These are phyloP conservation scores for Eristalis pertinax DNA, from an alignment of 2,888 invertebrate species.

Conservation along the genomic window DNA sequence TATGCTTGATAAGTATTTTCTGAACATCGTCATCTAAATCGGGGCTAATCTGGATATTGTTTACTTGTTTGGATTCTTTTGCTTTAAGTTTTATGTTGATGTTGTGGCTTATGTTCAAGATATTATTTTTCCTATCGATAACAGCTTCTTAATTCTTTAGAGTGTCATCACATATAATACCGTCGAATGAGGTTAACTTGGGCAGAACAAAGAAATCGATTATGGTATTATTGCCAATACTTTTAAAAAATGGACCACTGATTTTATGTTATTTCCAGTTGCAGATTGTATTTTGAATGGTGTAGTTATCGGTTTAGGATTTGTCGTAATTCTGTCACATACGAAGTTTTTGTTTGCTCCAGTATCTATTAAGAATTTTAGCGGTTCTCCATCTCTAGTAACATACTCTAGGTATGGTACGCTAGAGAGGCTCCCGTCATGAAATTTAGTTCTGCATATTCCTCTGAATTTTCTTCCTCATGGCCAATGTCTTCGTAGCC, in stretches of 20 bases:
- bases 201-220: constrained; percentile 2
- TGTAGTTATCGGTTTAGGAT: background rate
- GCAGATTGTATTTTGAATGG: constrained; percentile 11
- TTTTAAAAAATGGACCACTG: background rate
- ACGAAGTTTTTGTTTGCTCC: background rate
- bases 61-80: constrained; percentile 44
- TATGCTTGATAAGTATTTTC: constrained; percentile 27
- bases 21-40: constrained; percentile 1
- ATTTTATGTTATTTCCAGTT: constrained; percentile 9
- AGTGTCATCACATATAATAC: constrained; percentile 66
- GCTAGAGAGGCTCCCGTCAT: no score
- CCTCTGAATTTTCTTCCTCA: no score
- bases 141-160: constrained; percentile 64
- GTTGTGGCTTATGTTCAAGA: constrained; percentile 35
- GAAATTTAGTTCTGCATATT: background rate
- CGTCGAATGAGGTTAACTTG: constrained; percentile 32
- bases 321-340: constrained; percentile 1
- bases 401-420: no score
- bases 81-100: constrained; percentile 48
- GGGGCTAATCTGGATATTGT: background rate
- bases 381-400: constrained; percentile 9
- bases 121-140: constrained; percentile 61
- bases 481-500: no score
- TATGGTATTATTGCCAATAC: constrained; percentile 27
- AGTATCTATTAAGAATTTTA: constrained; percentile 29